Base-by-base conservation (phyloP, 2,888 invertebrate species). In the Plemyria rubiginata region DNA sequence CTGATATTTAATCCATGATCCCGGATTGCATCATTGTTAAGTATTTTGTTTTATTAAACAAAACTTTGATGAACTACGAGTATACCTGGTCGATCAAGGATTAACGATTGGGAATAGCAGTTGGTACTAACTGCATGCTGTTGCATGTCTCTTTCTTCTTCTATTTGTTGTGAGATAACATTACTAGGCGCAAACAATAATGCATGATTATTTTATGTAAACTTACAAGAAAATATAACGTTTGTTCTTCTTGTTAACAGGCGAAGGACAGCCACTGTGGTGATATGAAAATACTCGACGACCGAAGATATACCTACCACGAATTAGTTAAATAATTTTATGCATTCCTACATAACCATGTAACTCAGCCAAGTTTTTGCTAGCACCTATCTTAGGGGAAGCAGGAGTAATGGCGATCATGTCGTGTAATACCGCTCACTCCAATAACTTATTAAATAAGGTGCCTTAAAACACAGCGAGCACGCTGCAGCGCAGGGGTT, bases 91-190 rank as follows among this genome's bases (percentile, higher is more conserved):
- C 11, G 36, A 38, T 8, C 8, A 11, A 11, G 11, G 36, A 38
- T 9, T 38, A 11, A 2, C 0, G 16, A 45, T 45, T 16, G 9
- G 9, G 16, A 45, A 11, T 15, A 28, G 38, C 69, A 73, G 69
- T 22, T 16, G 52, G 66, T 77, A 87, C 85, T 84, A 78, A 73
- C 73, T 73, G 87, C 86, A 85, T 86, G 84, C 80, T 76, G 68
- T 71, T 73, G 84, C 84, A 85, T 86, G 84, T 78, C 48, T 68
- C 67, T 67, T 70, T 78, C 68, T 68, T 67, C 62, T 87, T 88
- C 73, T 90, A 93, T 93, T 93, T 93, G 93, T 93, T 93, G 93
- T 93, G 93, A 93, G 93, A 93, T 89, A 87, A 88, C 84, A 81
- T 77, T 74, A 70, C 70, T 74, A 80, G 74, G 80, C 72, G 74